Evolutionary conservation across 2,113 vertebrate genomes (phyloP), one percentile per base, ranked within the genome.

Genomic region (Phrynocephalus versicolor): DNA sequence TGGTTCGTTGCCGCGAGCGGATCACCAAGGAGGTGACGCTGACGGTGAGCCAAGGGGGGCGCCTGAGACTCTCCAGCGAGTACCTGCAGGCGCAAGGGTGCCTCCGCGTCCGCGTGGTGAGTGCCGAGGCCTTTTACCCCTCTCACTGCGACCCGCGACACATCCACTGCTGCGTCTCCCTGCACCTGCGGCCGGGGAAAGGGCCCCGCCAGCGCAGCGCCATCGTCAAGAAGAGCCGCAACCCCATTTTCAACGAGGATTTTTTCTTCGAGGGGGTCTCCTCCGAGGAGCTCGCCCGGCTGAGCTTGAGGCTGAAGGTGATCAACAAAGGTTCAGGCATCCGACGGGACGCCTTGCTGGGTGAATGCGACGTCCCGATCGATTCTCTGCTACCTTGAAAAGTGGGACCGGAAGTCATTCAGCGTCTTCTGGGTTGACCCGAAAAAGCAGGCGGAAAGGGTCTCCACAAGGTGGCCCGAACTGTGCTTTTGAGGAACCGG

Each of bases 211-310:
- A 95, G 80, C 89, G 89, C 18, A 96, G 93, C 87, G 90, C 94
- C 33, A 73, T 92, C 55, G 91, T 96, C 64, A 90, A 88, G 30
- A 35, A 90, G 78, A 95, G 92, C 81, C 75, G 87, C 65, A 94
- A 92, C 84, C 95, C 94, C 57, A 95, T 96, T 88, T 96, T 96
- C 90, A 95, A 96, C 4, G 94, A 96, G 82, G 95, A 96, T 80
- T 96, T 96, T 83, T 95, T 93, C 87, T 96, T 95, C 33, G 94
- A 96, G 27, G 94, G 92, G 0, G 71, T 96, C 0, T 45, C 80
- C 12, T 84, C 71, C 0, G 85, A 70, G 0, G 94, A 96, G 41
- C 86, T 95, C 78, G 67, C 88, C 3, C 4, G 35, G 10, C 88
- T 74, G 55, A 89, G 79, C 25, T 83, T 96, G 35, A 81, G 78